phyloP scores from a whole-genome alignment of 1,140 invertebrate species.

The Ericerus pela region DNA sequence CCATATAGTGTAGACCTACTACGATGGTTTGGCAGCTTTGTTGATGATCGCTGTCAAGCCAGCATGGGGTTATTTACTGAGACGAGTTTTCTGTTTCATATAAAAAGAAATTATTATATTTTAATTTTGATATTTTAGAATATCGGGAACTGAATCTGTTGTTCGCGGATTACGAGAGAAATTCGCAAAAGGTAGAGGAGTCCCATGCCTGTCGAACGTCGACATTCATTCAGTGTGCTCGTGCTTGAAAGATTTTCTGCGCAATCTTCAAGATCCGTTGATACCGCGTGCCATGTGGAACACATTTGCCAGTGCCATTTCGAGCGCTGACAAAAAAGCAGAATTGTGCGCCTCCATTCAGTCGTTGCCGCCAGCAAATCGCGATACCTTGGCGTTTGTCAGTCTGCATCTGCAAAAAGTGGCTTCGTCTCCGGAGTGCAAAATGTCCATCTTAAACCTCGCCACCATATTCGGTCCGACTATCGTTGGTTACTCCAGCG shows the following conservation, averaged over 20 bases:
- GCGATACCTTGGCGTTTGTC: conserved; percentile 73
- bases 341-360: conserved; percentile 49
- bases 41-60: no score
- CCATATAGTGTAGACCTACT: no score
- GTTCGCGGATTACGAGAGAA: conserved; percentile 70
- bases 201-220: conserved; percentile 48
- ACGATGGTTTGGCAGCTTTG: no score
- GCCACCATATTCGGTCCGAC: conserved; percentile 73
- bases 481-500: conserved; percentile 59
- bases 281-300: conserved; percentile 54
- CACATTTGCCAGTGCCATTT: conserved; percentile 57
- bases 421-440: conserved; percentile 49
- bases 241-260: conserved; percentile 73
- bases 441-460: conserved; percentile 66
- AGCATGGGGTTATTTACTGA: no score
- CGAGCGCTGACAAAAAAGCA: conserved; percentile 29
- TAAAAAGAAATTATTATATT: no score
- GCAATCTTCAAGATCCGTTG: conserved; percentile 59
- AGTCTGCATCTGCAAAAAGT: conserved; percentile 68
- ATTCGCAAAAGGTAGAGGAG: conserved; percentile 47
- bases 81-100: no score
- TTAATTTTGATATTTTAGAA: no score
- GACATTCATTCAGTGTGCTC: conserved; percentile 72
- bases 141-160: conserved; percentile 69
- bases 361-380: conserved; percentile 63